These are phyloP conservation scores for Lanius collurio DNA, from an alignment of 2,113 vertebrate genomes.

Conservation along the genomic window DNA sequence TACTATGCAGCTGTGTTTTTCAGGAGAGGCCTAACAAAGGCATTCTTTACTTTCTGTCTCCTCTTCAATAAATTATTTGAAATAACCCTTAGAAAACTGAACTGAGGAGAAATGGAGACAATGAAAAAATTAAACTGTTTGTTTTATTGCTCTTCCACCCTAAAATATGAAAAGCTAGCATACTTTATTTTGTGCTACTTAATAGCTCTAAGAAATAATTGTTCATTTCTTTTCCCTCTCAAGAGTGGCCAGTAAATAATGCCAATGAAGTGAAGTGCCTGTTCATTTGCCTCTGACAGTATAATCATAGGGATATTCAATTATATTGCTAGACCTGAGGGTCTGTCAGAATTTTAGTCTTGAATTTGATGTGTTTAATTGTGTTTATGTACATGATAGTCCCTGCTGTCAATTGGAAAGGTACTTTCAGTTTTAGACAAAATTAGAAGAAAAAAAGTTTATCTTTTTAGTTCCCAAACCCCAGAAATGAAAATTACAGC, in stretches of 20 bases:
- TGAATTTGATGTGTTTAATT: background rate
- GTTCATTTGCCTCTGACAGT: slow-evolving; percentile 10
- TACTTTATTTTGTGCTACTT: background rate
- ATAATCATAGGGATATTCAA: background rate
- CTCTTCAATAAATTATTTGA: background rate
- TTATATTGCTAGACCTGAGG: background rate
- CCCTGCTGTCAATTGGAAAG: background rate
- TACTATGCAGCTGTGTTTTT: background rate
- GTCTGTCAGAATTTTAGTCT: background rate
- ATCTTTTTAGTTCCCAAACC: background rate
- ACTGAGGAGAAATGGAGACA: background rate
- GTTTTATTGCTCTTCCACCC: background rate
- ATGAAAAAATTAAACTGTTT: background rate
- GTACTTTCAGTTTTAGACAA: background rate
- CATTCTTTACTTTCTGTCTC: background rate
- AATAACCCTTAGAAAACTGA: background rate
- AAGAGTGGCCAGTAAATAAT: background rate
- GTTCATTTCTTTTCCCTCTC: background rate
- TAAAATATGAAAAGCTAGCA: background rate
- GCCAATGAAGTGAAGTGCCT: background rate
- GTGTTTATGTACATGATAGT: background rate
- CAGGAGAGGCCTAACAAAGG: background rate
- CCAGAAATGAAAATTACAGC: background rate
- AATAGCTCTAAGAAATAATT: background rate
- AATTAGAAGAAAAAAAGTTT: background rate